Evolutionary conservation across 2,888 invertebrate genomes (phyloP).

Genomic region (Ormyrus nitidulus): DNA sequence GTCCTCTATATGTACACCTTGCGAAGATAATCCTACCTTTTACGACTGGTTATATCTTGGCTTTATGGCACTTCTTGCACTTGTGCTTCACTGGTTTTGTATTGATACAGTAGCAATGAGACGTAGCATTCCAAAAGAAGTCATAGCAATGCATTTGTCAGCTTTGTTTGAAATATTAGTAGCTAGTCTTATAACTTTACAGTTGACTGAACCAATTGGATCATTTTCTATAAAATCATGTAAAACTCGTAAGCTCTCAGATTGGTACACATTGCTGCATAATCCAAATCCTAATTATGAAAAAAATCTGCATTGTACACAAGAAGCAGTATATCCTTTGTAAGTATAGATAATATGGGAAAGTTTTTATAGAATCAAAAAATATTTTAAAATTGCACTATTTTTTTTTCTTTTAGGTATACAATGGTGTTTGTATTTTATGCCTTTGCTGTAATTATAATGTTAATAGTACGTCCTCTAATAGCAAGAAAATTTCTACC

Average conservation of each 20-base stretch:
- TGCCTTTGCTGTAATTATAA: slow-evolving; percentile 86
- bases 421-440: slow-evolving; percentile 95
- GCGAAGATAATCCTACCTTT: slow-evolving; percentile 84
- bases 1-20: slow-evolving; percentile 86
- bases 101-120: slow-evolving; percentile 89
- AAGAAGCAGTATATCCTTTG: slow-evolving; percentile 98
- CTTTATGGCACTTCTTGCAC: slow-evolving; percentile 92
- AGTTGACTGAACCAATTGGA: slow-evolving; percentile 90
- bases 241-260: slow-evolving; percentile 86
- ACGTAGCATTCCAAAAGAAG: slow-evolving; percentile 85
- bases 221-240: slow-evolving; percentile 87
- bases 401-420: slow-evolving; percentile 81
- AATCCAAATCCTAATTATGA: slow-evolving; percentile 97
- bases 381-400: not conserved
- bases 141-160: slow-evolving; percentile 86
- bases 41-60: slow-evolving; percentile 97
- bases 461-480: slow-evolving; percentile 87
- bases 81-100: slow-evolving; percentile 94
- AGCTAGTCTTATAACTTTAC: slow-evolving; percentile 86
- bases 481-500: slow-evolving; percentile 82
- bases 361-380: not conserved
- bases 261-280: slow-evolving; percentile 97
- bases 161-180: slow-evolving; percentile 88
- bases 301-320: slow-evolving; percentile 92
- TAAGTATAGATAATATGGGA: slow-evolving; percentile 77